phyloP scores from a whole-genome alignment of 2,797 vertebrate species.

The Parambassis ranga region DNA sequence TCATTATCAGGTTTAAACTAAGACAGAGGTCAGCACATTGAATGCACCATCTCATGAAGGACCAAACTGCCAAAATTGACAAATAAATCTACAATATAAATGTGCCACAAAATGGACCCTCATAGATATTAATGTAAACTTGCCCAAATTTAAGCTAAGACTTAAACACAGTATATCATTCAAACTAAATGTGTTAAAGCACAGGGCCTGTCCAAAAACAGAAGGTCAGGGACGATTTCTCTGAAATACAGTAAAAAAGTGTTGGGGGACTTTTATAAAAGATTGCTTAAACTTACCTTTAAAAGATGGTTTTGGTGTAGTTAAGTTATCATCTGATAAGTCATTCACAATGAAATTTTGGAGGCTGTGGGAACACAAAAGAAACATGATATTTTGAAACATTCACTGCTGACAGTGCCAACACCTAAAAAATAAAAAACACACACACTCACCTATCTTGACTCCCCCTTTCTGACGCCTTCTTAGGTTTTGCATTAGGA shows the following conservation, averaged over 20 bases:
- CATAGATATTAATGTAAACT: too few species aligned
- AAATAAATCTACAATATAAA: too few species aligned
- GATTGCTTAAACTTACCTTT: conserved; percentile 60
- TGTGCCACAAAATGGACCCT: too few species aligned
- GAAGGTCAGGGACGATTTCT: too few species aligned
- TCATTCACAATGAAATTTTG: conserved; percentile 77
- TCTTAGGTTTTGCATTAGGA: conserved; percentile 54
- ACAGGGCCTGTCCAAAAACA: neutral
- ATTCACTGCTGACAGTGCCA: neutral
- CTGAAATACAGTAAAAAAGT: too few species aligned
- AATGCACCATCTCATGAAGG: too few species aligned
- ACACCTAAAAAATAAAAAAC: neutral
- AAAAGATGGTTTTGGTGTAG: conserved; percentile 55
- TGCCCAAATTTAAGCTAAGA: too few species aligned
- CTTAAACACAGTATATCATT: neutral
- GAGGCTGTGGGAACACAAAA: conserved; percentile 57
- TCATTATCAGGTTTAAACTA: conserved; percentile 66
- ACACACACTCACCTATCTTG: conserved; percentile 69
- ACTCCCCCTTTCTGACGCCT: conserved; percentile 36
- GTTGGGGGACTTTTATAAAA: neutral
- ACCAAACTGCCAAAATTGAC: too few species aligned
- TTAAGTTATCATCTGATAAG: conserved; percentile 81
- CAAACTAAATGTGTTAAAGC: neutral
- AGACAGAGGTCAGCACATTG: conserved; percentile 46
- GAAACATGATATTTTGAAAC: neutral